Conservation (phyloP, 2,113 vertebrate genomes). For the Rhinolophus ferrumequinum region DNA sequence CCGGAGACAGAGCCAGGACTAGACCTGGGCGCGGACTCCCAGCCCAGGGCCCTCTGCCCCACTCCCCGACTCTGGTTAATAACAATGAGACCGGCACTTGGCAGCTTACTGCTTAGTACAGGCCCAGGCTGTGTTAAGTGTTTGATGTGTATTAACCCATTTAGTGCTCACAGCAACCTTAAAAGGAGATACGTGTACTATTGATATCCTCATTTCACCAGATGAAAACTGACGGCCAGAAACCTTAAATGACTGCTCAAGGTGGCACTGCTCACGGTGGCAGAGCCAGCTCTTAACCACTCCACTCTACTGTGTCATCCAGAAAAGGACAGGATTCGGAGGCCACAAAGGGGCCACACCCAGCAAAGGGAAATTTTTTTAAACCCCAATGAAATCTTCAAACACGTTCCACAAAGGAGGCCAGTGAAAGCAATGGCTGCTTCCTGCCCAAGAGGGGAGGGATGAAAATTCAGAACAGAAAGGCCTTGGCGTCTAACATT, state of each 20-base stretch:
- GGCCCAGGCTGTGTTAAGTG: neutral
- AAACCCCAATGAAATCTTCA: neutral
- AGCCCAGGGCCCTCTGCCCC: neutral
- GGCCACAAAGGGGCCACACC: neutral
- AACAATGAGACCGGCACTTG: accelerated
- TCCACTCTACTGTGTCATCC: accelerated
- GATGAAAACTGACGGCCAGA: neutral
- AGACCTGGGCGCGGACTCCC: neutral
- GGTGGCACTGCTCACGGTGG: neutral
- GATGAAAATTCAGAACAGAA: neutral
- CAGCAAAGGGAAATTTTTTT: neutral
- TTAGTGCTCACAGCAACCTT: neutral
- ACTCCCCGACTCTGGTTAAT: neutral
- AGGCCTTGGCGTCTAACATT: too few species aligned
- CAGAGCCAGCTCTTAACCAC: neutral
- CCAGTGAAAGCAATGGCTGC: neutral
- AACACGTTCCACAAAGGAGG: neutral
- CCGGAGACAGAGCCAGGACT: neutral
- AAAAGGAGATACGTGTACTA: neutral
- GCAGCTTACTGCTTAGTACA: accelerated
- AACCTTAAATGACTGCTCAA: neutral
- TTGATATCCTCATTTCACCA: neutral
- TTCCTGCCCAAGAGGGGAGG: neutral
- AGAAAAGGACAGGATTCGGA: neutral
- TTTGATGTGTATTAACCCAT: accelerated